Conservation (phyloP, 2,797 vertebrate genomes). For the Coccyzus lansbergi region DNA sequence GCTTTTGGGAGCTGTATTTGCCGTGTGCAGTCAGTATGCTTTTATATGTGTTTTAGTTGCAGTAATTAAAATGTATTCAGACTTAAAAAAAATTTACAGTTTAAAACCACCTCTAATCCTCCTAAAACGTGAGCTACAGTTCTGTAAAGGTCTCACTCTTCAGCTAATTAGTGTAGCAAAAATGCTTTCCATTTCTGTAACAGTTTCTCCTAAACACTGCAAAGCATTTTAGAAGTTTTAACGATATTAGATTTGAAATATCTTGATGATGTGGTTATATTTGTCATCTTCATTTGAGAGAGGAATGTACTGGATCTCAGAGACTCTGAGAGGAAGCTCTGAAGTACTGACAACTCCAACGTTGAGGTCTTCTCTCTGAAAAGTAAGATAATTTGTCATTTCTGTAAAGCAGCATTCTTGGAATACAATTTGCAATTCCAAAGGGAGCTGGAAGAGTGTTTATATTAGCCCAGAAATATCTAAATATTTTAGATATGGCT, state of each 20-base stretch:
- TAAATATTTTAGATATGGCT: not conserved
- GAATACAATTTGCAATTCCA: not conserved
- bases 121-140: not conserved
- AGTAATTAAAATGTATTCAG: not conserved
- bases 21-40: not conserved
- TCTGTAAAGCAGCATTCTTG: not conserved
- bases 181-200: not conserved
- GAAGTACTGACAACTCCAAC: not conserved
- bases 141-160: not conserved
- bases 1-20: not conserved
- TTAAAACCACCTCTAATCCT: not conserved
- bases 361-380: not conserved
- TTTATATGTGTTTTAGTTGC: not conserved
- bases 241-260: not conserved
- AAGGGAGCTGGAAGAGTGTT: not conserved
- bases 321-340: not conserved
- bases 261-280: not conserved
- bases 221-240: not conserved
- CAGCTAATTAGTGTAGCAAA: not conserved
- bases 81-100: not conserved
- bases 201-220: not conserved
- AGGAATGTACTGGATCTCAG: not conserved
- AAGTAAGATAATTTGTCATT: not conserved
- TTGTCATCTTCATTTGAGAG: not conserved
- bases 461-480: not conserved